phyloP scores from a whole-genome alignment of 2,113 vertebrate genomes.

The Procavia capensis region DNA sequence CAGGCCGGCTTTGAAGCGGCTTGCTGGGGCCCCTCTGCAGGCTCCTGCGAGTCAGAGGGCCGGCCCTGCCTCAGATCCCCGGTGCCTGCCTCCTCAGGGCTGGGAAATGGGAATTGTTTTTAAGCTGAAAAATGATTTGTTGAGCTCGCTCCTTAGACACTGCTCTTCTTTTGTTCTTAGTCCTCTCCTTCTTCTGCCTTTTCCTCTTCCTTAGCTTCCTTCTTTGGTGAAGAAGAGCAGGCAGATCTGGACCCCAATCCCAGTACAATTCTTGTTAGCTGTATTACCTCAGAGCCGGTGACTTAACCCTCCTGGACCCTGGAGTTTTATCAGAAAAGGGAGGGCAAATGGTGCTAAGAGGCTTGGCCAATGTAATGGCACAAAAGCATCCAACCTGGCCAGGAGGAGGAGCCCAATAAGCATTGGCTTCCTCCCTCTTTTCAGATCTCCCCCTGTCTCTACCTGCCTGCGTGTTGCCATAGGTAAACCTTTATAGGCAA shows the following conservation, averaged over 20 bases:
- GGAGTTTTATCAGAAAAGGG: conserved; percentile 10
- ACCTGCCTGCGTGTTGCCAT: not conserved
- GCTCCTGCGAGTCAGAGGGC: conserved; percentile 87
- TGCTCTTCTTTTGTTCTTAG: conserved; percentile 69
- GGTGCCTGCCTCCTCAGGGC: conserved; percentile 73
- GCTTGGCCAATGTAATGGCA: not conserved
- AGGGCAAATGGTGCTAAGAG: not conserved
- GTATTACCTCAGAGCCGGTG: conserved; percentile 33
- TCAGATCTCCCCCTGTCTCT: not conserved
- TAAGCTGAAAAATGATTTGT: conserved; percentile 77
- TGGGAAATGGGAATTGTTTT: conserved; percentile 82
- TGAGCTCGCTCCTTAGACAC: conserved; percentile 64
- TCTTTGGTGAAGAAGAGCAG: conserved; percentile 45
- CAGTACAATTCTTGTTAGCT: not conserved
- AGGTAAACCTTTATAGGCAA: not conserved
- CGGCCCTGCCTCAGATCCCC: conserved; percentile 77
- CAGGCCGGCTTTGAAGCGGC: conserved; percentile 89
- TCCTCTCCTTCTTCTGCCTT: conserved; percentile 32
- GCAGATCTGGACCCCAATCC: conserved; percentile 56
- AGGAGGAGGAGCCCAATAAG: not conserved
- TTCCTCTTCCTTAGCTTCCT: conserved; percentile 58
- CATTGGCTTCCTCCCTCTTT: too few relatives aligned
- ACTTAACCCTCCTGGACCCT: conserved; percentile 55
- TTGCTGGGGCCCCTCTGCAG: conserved; percentile 81
- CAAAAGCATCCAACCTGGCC: conserved; percentile 3